These are phyloP conservation scores for Diabrotica virgifera DNA, from an alignment of 1,140 invertebrate species.

Conservation along the genomic window DNA sequence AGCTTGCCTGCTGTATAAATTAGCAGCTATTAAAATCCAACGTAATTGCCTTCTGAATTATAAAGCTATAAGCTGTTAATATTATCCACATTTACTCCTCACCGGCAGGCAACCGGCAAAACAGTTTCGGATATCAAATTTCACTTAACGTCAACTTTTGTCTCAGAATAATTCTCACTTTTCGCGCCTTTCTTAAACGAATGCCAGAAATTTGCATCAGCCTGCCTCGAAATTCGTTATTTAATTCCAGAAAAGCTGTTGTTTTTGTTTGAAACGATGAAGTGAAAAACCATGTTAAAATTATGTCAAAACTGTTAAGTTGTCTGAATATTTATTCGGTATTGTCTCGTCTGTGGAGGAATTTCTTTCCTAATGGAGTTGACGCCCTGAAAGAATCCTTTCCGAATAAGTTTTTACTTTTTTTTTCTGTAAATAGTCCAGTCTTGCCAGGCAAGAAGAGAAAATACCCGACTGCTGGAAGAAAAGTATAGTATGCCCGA, in stretches of 20 bases:
- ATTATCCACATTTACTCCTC: no score
- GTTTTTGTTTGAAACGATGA: slow-evolving; percentile 20
- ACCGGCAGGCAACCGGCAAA: not conserved
- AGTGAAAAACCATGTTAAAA: slow-evolving; percentile 19
- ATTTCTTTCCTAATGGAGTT: slow-evolving; percentile 4
- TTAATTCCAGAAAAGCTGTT: slow-evolving; percentile 15
- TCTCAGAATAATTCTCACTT: slow-evolving; percentile 11
- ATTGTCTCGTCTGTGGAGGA: slow-evolving; percentile 4
- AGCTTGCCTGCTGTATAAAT: no score
- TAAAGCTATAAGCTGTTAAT: no score
- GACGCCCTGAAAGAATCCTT: no score
- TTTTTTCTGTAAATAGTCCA: no score
- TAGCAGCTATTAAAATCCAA: no score
- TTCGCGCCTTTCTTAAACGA: not conserved
- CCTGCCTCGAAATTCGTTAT: slow-evolving; percentile 7
- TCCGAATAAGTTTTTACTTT: no score
- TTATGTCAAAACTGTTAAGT: slow-evolving; percentile 17
- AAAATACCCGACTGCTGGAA: no score
- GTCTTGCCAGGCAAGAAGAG: no score
- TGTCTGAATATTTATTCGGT: slow-evolving; percentile 17
- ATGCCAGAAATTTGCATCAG: slow-evolving; percentile 14
- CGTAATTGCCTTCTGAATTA: no score
- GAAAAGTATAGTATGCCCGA: no score
- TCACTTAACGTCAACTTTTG: slow-evolving; percentile 8
- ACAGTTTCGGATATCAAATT: slow-evolving; percentile 11